A percentile compares a stretch with the other conserved stretches of the same genome.
Conservation (phyloP, 2,888 invertebrate species). For the Pristionchus entomophagus region DNA sequence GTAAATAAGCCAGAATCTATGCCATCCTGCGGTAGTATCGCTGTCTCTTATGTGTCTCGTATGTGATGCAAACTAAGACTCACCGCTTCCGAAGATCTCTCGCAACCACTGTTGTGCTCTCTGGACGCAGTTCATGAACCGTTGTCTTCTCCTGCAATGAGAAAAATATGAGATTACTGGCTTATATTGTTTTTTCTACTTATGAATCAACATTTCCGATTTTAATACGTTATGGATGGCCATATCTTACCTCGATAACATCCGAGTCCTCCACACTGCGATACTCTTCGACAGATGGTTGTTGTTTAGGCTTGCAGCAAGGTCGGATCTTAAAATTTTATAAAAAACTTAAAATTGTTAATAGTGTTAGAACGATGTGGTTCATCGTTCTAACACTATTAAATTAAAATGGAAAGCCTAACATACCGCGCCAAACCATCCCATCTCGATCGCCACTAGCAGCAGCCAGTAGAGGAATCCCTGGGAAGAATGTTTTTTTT, state of each 20-base stretch:
- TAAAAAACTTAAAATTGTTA: no score
- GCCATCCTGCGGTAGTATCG: no score
- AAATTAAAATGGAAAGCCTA: not conserved
- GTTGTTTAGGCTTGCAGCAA: not conserved
- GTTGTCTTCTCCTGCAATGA: conserved; percentile 52
- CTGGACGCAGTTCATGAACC: conserved; percentile 9
- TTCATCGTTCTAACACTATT: no score
- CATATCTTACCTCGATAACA: conserved; percentile 51
- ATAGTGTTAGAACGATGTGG: no score
- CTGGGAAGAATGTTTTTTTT: not conserved
- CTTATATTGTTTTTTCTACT: no score
- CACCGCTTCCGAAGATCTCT: conserved; percentile 51
- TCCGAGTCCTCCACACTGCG: conserved; percentile 54
- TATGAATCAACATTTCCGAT: not conserved
- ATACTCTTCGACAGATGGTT: not conserved
- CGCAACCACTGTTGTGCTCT: conserved; percentile 50
- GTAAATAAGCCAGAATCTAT: no score
- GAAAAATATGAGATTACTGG: no score
- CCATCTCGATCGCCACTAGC: not conserved
- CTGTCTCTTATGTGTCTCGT: no score
- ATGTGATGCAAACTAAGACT: not conserved
- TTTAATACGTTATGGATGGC: no score
- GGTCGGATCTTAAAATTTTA: not conserved
- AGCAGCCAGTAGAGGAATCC: conserved; percentile 54
- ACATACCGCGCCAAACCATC: conserved; percentile 45